These are phyloP conservation scores for Sycophaga agraensis DNA, from an alignment of 1,140 invertebrate species.

Conservation along the genomic window DNA sequence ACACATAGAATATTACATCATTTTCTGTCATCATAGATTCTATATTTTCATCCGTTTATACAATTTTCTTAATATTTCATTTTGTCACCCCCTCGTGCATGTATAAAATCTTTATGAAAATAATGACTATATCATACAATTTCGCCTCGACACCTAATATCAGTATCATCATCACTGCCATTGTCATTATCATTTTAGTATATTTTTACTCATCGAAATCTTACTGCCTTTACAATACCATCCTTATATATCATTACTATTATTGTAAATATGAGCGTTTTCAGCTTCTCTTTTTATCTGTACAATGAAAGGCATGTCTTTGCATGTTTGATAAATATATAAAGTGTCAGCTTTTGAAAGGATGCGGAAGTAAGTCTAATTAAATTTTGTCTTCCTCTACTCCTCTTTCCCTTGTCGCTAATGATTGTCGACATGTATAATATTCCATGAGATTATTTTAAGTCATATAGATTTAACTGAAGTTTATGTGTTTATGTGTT, in stretches of 20 bases:
- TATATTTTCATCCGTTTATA: slow-evolving; percentile 14
- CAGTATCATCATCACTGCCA: slow-evolving; percentile 20
- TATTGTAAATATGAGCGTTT: neutral
- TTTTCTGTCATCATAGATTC: neutral
- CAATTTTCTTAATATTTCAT: slow-evolving; percentile 21
- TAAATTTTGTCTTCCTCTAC: neutral
- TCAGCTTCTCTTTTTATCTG: neutral
- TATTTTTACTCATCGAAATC: neutral
- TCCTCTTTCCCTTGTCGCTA: neutral
- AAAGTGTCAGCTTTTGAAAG: slow-evolving; percentile 17
- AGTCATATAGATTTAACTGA: neutral
- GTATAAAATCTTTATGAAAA: slow-evolving; percentile 49
- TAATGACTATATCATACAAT: slow-evolving; percentile 44
- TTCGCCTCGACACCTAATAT: slow-evolving; percentile 25
- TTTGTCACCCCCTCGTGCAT: slow-evolving; percentile 21
- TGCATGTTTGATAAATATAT: slow-evolving; percentile 1
- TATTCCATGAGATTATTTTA: neutral
- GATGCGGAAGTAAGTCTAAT: slow-evolving; percentile 1
- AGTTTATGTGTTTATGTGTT: neutral
- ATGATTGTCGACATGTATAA: slow-evolving; percentile 18
- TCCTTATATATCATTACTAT: neutral
- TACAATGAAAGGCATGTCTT: slow-evolving; percentile 4
- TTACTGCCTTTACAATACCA: neutral
- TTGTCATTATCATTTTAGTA: neutral
- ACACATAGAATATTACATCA: slow-evolving; percentile 14